phyloP scores from a whole-genome alignment of 2,113 vertebrate species.

The Sphyrna mokarran region DNA sequence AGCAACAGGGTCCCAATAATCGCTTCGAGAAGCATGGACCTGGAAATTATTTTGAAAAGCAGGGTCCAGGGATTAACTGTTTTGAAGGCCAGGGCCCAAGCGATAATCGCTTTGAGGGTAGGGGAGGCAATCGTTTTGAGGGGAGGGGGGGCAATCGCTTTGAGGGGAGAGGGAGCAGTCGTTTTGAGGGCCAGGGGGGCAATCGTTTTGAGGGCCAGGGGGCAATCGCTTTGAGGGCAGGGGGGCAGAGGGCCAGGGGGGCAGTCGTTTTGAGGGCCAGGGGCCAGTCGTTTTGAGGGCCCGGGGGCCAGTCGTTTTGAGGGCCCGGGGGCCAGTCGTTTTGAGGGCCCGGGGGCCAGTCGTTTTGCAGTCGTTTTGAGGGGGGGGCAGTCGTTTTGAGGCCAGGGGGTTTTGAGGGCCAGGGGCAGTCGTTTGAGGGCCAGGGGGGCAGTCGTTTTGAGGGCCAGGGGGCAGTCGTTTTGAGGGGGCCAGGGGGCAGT shows the following conservation, averaged over 20 bases:
- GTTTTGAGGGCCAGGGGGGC: neutral
- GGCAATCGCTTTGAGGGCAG: neutral
- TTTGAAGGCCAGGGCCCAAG: neutral
- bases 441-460: neutral
- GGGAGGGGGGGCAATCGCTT: too few species aligned
- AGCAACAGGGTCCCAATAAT: neutral
- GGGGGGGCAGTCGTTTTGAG: neutral
- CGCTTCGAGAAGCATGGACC: neutral
- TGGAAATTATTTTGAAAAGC: neutral
- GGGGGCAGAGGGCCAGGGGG: too few species aligned
- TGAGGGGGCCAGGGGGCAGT: neutral
- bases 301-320: neutral
- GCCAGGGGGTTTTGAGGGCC: neutral
- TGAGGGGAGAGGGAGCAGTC: too few species aligned
- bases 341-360: neutral
- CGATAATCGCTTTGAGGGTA: neutral
- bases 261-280: neutral
- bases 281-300: neutral
- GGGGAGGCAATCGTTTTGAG: neutral
- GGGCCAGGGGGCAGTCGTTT: neutral
- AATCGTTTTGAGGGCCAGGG: neutral
- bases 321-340: neutral
- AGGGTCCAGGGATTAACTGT: neutral
- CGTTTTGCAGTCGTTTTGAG: neutral
- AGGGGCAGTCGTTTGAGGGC: neutral